Evolutionary conservation across 2,113 vertebrate species (phyloP), one percentile per base, ranked within the genome.

Genomic region (Prietella phreatophila): DNA sequence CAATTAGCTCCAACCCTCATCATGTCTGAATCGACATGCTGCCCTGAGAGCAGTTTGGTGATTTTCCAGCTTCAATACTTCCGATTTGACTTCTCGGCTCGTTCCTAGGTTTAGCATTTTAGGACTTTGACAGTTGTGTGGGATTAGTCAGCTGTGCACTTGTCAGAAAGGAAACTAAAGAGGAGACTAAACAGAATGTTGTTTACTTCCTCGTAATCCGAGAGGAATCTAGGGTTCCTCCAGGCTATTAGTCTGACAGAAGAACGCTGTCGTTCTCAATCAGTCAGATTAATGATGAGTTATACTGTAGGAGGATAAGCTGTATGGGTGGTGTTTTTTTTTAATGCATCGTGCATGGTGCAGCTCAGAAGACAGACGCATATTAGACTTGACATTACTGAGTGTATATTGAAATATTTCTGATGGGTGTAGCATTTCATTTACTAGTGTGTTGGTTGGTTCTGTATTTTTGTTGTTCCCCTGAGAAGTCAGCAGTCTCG

Each of bases 251-350:
- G 67, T 76, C 56, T 30, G 20, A 83, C 81, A 88, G 79, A 75
- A 88, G 82, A 65, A 39, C 8, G 7, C 69, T 79, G 87, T 78
- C 73, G 1, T 33, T 56, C 27, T n/a, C 11, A 1, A 78, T 88
- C 71, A 63, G 82, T 65, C 69, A 78, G 39, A 76, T 50, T 76
- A 78, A 47, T 78, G 86, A 82, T 36, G 36, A 61, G 65, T 60
- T 22, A 3, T 42, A 50, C 56, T 76, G 58, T 39, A 42, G 69
- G 50, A 42, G 63, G 65, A 65, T 42, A 65, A 53, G 76, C 19
- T 8, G 56, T 61, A 13, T 55, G 42, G 36, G 9, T 2, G 19
- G 15, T 50, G 47, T 61, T 76, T 78, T 14, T 53, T 14, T 53
- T 61, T 63, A 61, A 27, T 20, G 13, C 17, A 15, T n/a, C 9